Percentiles rank a stretch among this genome's conserved stretches.
Evolutionary conservation across 2,888 invertebrate genomes (phyloP).

Genomic region (Idaea straminata): DNA sequence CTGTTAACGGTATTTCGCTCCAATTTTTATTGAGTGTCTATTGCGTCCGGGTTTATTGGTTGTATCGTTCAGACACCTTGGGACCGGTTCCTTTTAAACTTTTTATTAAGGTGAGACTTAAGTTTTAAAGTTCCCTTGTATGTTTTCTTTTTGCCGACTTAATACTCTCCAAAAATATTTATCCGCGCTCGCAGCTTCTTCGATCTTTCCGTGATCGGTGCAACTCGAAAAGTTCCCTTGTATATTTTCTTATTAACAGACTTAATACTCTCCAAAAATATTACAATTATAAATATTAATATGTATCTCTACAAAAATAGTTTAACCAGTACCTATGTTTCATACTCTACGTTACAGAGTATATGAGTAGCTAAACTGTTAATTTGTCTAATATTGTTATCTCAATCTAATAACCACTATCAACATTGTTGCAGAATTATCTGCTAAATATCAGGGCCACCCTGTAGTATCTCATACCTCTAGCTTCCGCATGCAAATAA

Average conservation of each 20-base stretch:
- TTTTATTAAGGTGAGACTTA: not conserved
- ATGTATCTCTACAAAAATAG: too few species aligned
- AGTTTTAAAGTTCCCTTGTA: not conserved
- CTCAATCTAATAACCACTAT: not conserved
- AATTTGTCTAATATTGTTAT: not conserved
- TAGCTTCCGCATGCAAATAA: constrained; percentile 69
- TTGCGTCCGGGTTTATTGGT: constrained; percentile 28
- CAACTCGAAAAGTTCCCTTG: too few species aligned
- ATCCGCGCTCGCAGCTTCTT: too few species aligned
- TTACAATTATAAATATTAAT: too few species aligned
- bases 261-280: too few species aligned
- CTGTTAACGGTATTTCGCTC: constrained; percentile 53
- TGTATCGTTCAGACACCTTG: not conserved
- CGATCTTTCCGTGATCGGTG: too few species aligned
- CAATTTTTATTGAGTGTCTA: constrained; percentile 33
- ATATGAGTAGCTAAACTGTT: not conserved
- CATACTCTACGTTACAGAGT: too few species aligned
- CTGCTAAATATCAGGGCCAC: not conserved
- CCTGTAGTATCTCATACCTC: constrained; percentile 26
- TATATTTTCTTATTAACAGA: too few species aligned
- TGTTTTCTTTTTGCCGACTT: too few species aligned
- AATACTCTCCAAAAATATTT: too few species aligned
- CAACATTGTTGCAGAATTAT: not conserved
- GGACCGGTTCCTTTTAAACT: not conserved
- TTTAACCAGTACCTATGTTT: too few species aligned